Evolutionary conservation across 1,140 invertebrate species (phyloP).

Genomic region (Heliconius eleuchia): DNA sequence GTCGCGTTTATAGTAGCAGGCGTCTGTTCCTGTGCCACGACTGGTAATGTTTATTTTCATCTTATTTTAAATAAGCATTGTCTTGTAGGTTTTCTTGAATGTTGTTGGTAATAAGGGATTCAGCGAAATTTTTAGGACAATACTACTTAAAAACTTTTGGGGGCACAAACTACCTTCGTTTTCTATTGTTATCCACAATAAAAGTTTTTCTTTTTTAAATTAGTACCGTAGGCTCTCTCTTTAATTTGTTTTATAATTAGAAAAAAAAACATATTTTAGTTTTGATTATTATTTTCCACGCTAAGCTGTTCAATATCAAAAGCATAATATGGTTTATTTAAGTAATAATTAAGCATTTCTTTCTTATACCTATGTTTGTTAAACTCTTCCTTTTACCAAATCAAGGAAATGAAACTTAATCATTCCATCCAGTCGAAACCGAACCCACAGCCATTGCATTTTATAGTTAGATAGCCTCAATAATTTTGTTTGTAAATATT

Average conservation of each 20-base stretch:
- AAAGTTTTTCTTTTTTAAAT: conserved; percentile 3
- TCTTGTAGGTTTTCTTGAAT: conserved; percentile 25
- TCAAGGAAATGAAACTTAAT: background rate
- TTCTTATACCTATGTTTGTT: no score
- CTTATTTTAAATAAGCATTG: conserved; percentile 17
- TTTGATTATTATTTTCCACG: background rate
- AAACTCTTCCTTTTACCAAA: no score
- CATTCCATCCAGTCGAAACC: no score
- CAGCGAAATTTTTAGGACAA: conserved; percentile 17
- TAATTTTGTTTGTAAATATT: no score
- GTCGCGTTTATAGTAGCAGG: no score
- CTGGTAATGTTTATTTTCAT: background rate
- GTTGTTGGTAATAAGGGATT: conserved; percentile 17
- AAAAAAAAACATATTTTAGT: background rate
- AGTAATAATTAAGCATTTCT: no score
- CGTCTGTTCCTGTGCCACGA: no score
- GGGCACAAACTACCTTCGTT: conserved; percentile 9
- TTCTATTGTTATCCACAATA: conserved; percentile 24
- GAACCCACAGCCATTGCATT: no score
- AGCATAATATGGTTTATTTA: no score
- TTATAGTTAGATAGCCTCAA: no score
- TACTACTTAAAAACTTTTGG: conserved; percentile 19
- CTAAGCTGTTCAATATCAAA: background rate
- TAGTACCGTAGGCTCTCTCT: background rate
- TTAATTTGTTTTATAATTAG: conserved; percentile 1